phyloP scores from a whole-genome alignment of 2,797 vertebrate species.

The Myripristis murdjan region DNA sequence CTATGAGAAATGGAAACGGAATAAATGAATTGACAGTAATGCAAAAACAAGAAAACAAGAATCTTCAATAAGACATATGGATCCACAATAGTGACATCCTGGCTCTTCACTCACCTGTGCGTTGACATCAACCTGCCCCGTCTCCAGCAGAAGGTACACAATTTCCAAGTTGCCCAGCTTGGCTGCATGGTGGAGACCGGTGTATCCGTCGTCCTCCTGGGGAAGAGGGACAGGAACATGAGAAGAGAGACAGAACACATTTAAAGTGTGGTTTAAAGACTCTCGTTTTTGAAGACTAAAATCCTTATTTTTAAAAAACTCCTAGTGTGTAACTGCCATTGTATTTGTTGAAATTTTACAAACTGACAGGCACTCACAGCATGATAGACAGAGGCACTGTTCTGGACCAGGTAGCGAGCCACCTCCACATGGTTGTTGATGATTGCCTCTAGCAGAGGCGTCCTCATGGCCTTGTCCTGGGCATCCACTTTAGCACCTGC shows the following conservation, averaged over 20 bases:
- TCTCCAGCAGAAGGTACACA: slow-evolving; percentile 91
- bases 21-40: not conserved
- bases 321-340: not conserved
- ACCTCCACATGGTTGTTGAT: slow-evolving; percentile 91
- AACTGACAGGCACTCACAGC: slow-evolving; percentile 77
- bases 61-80: not conserved
- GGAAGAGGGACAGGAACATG: slow-evolving; percentile 7
- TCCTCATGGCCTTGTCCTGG: slow-evolving; percentile 90
- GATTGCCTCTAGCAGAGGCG: slow-evolving; percentile 93
- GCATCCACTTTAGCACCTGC: slow-evolving; percentile 93
- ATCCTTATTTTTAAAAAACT: too few species aligned
- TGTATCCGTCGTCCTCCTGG: slow-evolving; percentile 95
- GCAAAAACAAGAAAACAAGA: not conserved
- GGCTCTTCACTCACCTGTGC: slow-evolving; percentile 84
- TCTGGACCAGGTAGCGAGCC: slow-evolving; percentile 89
- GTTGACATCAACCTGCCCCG: slow-evolving; percentile 94
- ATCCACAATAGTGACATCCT: not conserved
- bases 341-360: not conserved
- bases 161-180: slow-evolving; percentile 92
- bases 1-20: too few species aligned
- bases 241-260: not conserved
- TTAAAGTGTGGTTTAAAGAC: not conserved
- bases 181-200: slow-evolving; percentile 94
- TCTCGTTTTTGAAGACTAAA: too few species aligned
- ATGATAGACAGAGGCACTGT: slow-evolving; percentile 91